A percentile compares a stretch with the other conserved stretches of the same genome.
Evolutionary conservation across 2,113 vertebrate genomes (phyloP).

Genomic region (Riparia riparia): DNA sequence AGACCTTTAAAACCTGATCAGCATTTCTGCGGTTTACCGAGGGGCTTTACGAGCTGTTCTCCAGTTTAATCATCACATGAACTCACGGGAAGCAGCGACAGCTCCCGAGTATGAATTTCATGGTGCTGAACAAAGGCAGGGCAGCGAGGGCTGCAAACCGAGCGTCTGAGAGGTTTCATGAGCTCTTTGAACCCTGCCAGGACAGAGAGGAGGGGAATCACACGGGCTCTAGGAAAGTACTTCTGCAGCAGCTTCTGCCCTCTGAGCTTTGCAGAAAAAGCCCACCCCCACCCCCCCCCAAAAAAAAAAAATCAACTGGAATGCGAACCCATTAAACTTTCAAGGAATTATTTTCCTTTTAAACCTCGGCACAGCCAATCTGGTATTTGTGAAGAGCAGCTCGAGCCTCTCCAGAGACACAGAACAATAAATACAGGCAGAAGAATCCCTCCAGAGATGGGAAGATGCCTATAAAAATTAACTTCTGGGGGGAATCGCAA

Average conservation of each 20-base stretch:
- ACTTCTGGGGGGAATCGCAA: background rate
- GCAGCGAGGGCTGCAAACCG: background rate
- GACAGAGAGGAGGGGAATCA: background rate
- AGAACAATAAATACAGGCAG: background rate
- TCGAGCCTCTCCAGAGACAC: background rate
- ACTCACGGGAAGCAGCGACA: background rate
- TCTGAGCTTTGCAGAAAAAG: background rate
- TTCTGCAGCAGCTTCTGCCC: background rate
- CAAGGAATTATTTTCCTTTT: background rate
- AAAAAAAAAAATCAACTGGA: background rate
- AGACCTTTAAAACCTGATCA: background rate
- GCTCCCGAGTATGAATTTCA: background rate
- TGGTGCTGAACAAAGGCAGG: background rate
- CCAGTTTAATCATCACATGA: background rate
- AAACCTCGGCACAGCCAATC: background rate
- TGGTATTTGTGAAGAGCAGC: background rate
- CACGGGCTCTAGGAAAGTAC: background rate
- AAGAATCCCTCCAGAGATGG: background rate
- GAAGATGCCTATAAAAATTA: background rate
- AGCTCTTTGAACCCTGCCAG: background rate
- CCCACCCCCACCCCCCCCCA: too few relatives aligned
- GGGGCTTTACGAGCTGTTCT: background rate
- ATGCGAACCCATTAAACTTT: fast-evolving
- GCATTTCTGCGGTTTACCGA: background rate
- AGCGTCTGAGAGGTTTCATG: background rate